A percentile compares a stretch with the other conserved stretches of the same genome.
Conservation (phyloP, 1,140 invertebrate species). For the Galendromus occidentalis region DNA sequence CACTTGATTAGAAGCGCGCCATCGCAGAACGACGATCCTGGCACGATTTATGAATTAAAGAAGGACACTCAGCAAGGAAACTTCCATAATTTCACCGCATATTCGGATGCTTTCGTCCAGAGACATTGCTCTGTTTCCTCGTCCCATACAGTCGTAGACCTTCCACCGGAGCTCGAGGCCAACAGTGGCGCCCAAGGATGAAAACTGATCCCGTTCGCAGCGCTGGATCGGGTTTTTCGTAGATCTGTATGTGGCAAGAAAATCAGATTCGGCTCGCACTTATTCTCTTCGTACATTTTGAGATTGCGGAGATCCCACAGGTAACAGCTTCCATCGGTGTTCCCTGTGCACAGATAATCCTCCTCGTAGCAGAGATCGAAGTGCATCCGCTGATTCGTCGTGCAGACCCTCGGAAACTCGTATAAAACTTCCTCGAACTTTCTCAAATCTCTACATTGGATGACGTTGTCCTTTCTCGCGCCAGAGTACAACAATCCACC, state of each 20-base stretch:
- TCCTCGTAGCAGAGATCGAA: not conserved
- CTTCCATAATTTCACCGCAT: conserved; percentile 4
- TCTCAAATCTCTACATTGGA: not conserved
- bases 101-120: not conserved
- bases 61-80: not conserved
- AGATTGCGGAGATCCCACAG: not conserved
- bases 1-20: no score
- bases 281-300: not conserved
- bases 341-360: not conserved
- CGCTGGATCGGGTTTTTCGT: not conserved
- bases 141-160: not conserved
- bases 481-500: not conserved
- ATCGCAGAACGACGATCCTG: no score
- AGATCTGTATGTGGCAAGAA: not conserved
- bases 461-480: not conserved
- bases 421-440: not conserved
- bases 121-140: not conserved
- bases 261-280: not conserved
- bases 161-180: not conserved
- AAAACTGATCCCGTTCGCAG: not conserved
- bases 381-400: conserved; percentile 1
- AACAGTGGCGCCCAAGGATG: conserved; percentile 4
- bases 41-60: no score
- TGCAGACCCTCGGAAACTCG: not conserved
- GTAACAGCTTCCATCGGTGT: not conserved